Evolutionary conservation across 2,797 vertebrate genomes (phyloP).

Genomic region (Microctenopoma lineatum): DNA sequence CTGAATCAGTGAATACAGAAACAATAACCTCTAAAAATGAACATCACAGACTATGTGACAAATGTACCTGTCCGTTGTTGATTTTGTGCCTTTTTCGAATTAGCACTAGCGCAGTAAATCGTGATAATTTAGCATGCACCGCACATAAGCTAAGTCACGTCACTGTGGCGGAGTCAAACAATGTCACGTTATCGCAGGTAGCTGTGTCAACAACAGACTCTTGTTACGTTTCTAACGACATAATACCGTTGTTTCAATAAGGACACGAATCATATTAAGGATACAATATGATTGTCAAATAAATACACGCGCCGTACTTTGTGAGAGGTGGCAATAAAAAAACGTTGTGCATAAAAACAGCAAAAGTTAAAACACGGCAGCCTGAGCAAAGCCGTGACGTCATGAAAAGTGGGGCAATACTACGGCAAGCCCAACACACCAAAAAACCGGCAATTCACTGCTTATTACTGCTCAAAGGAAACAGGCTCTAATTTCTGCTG

Average conservation of each 20-base stretch:
- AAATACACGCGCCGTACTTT: neutral
- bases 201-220: constrained; percentile 3
- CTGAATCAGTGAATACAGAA: neutral
- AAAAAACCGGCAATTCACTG: constrained; percentile 11
- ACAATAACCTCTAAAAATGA: no score
- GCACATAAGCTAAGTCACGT: neutral
- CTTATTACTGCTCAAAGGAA: no score
- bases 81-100: no score
- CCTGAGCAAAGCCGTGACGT: constrained; percentile 16
- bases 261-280: neutral
- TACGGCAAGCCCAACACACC: constrained; percentile 36
- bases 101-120: no score
- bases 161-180: neutral
- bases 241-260: no score
- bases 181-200: constrained; percentile 3
- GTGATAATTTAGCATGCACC: neutral
- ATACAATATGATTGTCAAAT: rapidly evolving
- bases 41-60: neutral
- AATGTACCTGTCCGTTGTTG: no score
- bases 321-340: rapidly evolving
- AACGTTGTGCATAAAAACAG: neutral
- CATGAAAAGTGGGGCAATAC: neutral
- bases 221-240: neutral
- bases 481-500: no score
- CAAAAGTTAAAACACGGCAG: neutral